A percentile compares a stretch with the other conserved stretches of the same genome.
Evolutionary conservation across 1,140 invertebrate species (phyloP).

Genomic region (Cydia amplana): DNA sequence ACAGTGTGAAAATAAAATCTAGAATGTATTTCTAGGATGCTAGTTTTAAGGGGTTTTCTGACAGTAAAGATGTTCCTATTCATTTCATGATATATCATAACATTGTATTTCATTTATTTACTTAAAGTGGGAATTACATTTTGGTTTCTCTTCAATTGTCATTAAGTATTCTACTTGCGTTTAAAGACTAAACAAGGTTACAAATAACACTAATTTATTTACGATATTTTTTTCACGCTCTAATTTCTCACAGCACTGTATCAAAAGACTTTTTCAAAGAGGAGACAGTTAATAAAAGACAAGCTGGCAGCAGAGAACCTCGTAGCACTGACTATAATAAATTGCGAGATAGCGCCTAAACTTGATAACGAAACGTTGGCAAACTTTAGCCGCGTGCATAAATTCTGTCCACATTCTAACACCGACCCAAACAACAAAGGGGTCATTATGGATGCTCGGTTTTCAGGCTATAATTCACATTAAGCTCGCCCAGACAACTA

Average conservation of each 20-base stretch:
- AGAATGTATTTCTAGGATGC: no score
- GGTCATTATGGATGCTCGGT: constrained; percentile 18
- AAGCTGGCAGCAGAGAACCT: background rate
- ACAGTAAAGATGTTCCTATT: no score
- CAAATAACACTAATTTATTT: background rate
- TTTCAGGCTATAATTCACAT: constrained; percentile 9
- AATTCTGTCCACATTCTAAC: constrained; percentile 31
- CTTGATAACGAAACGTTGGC: constrained; percentile 28
- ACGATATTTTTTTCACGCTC: background rate
- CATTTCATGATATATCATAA: no score
- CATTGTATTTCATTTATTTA: no score
- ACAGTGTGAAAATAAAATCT: no score
- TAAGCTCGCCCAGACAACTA: background rate
- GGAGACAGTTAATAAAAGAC: background rate
- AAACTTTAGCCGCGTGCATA: constrained; percentile 30
- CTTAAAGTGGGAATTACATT: no score
- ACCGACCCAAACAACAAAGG: constrained; percentile 26
- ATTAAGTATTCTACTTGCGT: no score
- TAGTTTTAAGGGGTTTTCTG: no score
- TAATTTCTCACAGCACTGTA: background rate
- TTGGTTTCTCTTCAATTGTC: no score
- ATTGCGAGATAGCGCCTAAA: constrained; percentile 22
- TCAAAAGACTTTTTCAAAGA: background rate
- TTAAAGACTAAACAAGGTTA: no score
- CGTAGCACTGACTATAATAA: constrained; percentile 2